These are phyloP conservation scores for Epinotia bilunana DNA, from an alignment of 2,888 invertebrate species.

Conservation along the genomic window DNA sequence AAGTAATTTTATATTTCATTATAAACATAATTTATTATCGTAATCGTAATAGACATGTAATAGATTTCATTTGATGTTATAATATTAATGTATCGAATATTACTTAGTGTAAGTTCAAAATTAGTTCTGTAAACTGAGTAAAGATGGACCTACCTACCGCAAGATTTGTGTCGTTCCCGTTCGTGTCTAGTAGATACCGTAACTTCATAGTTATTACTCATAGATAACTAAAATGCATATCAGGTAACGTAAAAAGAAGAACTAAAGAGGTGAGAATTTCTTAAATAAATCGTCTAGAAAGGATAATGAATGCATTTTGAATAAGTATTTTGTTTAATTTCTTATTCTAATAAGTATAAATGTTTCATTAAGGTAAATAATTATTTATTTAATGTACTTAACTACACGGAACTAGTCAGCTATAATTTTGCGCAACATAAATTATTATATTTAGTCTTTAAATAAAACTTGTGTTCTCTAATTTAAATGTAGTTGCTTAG, in stretches of 20 bases:
- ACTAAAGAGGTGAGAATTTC: conserved; percentile 67
- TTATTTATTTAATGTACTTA: conserved; percentile 85
- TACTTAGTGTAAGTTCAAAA: conserved; percentile 77
- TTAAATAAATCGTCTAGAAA: conserved; percentile 70
- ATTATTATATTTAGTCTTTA: conserved; percentile 74
- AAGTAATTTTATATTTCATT: conserved; percentile 75
- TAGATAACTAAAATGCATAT: conserved; percentile 78
- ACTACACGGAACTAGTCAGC: conserved; percentile 84
- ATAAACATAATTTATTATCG: conserved; percentile 81
- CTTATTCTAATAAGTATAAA: conserved; percentile 80
- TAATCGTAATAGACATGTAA: conserved; percentile 78
- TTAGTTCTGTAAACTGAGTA: conserved; percentile 76
- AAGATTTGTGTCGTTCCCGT: conserved; percentile 74
- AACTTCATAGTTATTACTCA: conserved; percentile 75
- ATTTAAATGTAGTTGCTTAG: conserved; percentile 72
- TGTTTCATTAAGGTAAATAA: conserved; percentile 79
- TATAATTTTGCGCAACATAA: conserved; percentile 84
- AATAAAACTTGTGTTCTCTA: conserved; percentile 80
- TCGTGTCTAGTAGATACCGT: conserved; percentile 72
- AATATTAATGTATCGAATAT: conserved; percentile 76
- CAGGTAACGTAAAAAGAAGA: conserved; percentile 57
- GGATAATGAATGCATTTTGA: conserved; percentile 71
- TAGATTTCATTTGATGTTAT: conserved; percentile 83
- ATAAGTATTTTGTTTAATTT: conserved; percentile 62
- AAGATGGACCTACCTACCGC: conserved; percentile 64